These are phyloP conservation scores for Drosophila sp. DNA, from an alignment of 1,140 invertebrate genomes.

Conservation along the genomic window DNA sequence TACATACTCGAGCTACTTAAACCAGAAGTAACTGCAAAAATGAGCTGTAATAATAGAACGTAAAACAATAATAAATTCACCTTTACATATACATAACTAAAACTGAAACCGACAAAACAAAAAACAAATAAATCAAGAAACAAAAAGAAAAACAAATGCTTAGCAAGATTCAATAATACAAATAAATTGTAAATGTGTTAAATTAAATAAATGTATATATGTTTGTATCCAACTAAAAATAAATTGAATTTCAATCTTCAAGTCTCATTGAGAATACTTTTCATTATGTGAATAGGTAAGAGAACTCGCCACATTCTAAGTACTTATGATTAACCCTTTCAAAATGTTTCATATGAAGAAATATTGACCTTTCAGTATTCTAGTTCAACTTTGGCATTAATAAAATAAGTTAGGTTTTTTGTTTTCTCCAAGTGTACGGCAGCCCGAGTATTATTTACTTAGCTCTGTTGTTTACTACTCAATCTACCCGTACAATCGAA, in stretches of 20 bases:
- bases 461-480: background rate
- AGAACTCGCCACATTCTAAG: too few species aligned
- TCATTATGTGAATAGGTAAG: background rate
- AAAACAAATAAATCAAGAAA: slow-evolving; percentile 58
- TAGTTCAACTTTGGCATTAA: too few species aligned
- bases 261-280: slow-evolving; percentile 8
- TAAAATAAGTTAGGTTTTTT: background rate
- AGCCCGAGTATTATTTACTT: background rate
- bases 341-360: too few species aligned
- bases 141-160: slow-evolving; percentile 47
- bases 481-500: background rate
- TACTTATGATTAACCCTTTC: too few species aligned
- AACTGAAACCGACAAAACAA: slow-evolving; percentile 39
- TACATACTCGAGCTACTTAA: slow-evolving; percentile 43
- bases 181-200: slow-evolving; percentile 42
- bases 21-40: slow-evolving; percentile 35
- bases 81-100: slow-evolving; percentile 59
- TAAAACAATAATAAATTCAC: slow-evolving; percentile 78
- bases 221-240: slow-evolving; percentile 20
- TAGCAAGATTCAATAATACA: slow-evolving; percentile 38
- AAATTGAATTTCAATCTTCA: slow-evolving; percentile 17
- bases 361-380: too few species aligned
- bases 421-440: background rate
- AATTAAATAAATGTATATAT: slow-evolving; percentile 20
- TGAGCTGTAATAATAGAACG: slow-evolving; percentile 76